A percentile compares a stretch with the other conserved stretches of the same genome.
These are phyloP conservation scores for Hirtodrosophila cameraria DNA, from an alignment of 2,888 invertebrate genomes.

Conservation along the genomic window DNA sequence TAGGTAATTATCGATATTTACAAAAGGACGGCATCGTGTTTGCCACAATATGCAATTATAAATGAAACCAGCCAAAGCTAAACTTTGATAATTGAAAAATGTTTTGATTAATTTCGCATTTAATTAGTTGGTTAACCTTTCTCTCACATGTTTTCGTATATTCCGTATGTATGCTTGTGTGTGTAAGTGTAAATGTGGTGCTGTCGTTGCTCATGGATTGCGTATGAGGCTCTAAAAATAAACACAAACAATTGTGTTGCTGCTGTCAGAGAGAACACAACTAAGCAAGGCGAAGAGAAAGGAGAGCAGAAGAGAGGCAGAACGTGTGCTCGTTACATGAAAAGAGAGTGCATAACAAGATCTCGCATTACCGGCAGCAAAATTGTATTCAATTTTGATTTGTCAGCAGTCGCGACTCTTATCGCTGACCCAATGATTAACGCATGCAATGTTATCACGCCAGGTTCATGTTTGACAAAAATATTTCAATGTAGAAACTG, in stretches of 20 bases:
- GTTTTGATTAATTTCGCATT: conserved; percentile 1
- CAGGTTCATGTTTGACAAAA: conserved; percentile 50
- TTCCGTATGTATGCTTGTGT: not conserved
- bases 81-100: not conserved
- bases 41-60: not conserved
- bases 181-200: conserved; percentile 2
- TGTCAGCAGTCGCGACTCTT: conserved; percentile 54
- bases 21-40: too few relatives aligned
- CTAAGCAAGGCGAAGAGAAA: not conserved
- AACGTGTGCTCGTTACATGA: conserved; percentile 28
- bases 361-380: conserved; percentile 59
- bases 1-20: too few relatives aligned
- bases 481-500: conserved; percentile 43
- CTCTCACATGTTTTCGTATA: not conserved
- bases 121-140: conserved; percentile 3
- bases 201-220: conserved; percentile 36
- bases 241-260: conserved; percentile 48
- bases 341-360: conserved; percentile 25
- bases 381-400: conserved; percentile 46
- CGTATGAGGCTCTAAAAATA: conserved; percentile 45
- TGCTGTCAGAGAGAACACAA: conserved; percentile 9
- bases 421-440: conserved; percentile 63
- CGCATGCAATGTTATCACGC: conserved; percentile 55
- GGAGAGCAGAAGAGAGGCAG: not conserved
- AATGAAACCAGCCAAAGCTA: not conserved